Percentiles rank a stretch among this genome's conserved stretches.
These are phyloP conservation scores for Eunapius fragilis DNA, from an alignment of 37 sponge, comb jelly and placozoan species.

Conservation along the genomic window DNA sequence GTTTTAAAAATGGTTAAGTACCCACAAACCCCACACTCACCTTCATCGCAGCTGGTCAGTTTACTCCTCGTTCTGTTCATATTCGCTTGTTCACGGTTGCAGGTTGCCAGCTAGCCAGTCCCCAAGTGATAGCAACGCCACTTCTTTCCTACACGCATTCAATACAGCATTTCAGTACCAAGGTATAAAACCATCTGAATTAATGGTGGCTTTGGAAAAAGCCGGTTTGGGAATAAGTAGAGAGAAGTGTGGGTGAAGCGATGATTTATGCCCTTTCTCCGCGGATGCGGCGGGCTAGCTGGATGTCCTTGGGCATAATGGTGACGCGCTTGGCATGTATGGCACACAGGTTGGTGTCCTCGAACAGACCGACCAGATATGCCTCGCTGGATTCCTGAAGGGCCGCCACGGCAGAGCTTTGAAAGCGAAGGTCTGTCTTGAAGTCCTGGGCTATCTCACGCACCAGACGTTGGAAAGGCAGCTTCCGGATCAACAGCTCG, in stretches of 20 bases:
- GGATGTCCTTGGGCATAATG: slow-evolving; percentile 93
- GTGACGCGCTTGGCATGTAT: slow-evolving; percentile 90
- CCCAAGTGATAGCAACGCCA: too few relatives aligned
- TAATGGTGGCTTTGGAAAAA: slow-evolving; percentile 29
- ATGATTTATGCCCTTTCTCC: slow-evolving; percentile 73
- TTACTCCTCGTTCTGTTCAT: too few relatives aligned
- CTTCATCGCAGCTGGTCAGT: too few relatives aligned
- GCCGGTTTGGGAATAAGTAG: slow-evolving; percentile 11
- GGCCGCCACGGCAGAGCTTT: slow-evolving; percentile 65
- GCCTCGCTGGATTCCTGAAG: slow-evolving; percentile 83
- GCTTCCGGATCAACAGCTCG: slow-evolving; percentile 88
- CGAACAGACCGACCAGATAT: slow-evolving; percentile 85
- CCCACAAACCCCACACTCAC: too few relatives aligned
- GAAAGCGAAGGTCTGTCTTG: slow-evolving; percentile 81
- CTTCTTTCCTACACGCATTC: too few relatives aligned
- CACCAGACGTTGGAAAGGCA: slow-evolving; percentile 91
- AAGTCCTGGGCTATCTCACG: slow-evolving; percentile 93
- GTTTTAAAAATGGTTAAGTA: too few relatives aligned
- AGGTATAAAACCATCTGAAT: background rate
- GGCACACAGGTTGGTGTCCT: slow-evolving; percentile 86
- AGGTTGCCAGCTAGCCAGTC: too few relatives aligned
- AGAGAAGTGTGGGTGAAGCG: background rate
- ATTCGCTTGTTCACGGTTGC: too few relatives aligned
- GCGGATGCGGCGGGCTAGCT: slow-evolving; percentile 81
- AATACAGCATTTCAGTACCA: too few relatives aligned